phyloP scores from a whole-genome alignment of 2,113 vertebrate genomes.

The Percina caprodes region DNA sequence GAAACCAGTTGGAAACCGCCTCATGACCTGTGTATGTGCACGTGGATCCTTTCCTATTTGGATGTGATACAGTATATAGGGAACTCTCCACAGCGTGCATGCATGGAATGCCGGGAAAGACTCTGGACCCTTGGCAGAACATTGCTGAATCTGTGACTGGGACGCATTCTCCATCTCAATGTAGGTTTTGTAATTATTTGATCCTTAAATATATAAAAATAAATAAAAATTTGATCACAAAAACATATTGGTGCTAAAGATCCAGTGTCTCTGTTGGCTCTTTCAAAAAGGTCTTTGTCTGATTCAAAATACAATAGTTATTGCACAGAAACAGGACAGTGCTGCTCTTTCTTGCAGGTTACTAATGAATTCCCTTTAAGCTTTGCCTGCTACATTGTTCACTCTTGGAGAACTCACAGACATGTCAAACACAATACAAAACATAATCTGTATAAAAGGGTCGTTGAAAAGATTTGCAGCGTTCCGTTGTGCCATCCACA shows the following conservation, averaged over 20 bases:
- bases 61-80: too few species aligned
- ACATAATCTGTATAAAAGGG: slow-evolving; percentile 34
- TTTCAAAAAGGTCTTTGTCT: slow-evolving; percentile 6
- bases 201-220: too few species aligned
- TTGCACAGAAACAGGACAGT: background rate
- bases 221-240: too few species aligned
- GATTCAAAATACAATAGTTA: slow-evolving; percentile 18
- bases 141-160: too few species aligned
- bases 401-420: slow-evolving; percentile 17
- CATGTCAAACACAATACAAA: slow-evolving; percentile 38
- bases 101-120: too few species aligned
- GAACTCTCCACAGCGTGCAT: too few species aligned
- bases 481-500: slow-evolving; percentile 34
- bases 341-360: slow-evolving; percentile 12
- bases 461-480: slow-evolving; percentile 11
- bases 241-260: background rate
- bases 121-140: too few species aligned
- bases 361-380: slow-evolving; percentile 19
- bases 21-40: too few species aligned
- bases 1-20: too few species aligned
- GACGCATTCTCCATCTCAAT: too few species aligned
- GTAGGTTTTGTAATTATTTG: too few species aligned
- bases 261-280: background rate
- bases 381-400: background rate
- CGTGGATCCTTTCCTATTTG: too few species aligned